Evolutionary conservation across 2,888 invertebrate genomes (phyloP).

Genomic region (Leptarthrus brevirostris): DNA sequence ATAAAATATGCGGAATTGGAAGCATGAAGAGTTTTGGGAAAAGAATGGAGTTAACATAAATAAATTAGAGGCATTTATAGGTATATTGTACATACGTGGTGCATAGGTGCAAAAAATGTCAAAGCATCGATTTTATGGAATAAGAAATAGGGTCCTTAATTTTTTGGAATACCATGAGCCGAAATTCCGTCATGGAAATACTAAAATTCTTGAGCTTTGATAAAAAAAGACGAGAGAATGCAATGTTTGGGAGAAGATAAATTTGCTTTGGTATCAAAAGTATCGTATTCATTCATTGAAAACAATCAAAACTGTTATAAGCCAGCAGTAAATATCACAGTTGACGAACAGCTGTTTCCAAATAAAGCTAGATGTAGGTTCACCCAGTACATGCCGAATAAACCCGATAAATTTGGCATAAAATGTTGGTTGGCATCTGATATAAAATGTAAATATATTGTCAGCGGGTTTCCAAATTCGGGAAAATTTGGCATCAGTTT

Average conservation of each 20-base stretch:
- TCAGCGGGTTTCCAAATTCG: constrained; percentile 56
- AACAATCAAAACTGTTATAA: no score
- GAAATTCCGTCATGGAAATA: no score
- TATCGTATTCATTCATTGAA: constrained; percentile 13
- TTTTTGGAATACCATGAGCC: not conserved
- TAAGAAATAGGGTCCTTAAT: no score
- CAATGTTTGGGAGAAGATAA: constrained; percentile 6
- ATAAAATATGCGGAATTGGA: no score
- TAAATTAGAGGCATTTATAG: not conserved
- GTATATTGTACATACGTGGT: not conserved
- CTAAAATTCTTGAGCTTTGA: constrained; percentile 28
- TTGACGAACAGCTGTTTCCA: constrained; percentile 56
- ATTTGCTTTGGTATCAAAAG: not conserved
- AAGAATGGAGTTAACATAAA: not conserved
- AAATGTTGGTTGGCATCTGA: constrained; percentile 56
- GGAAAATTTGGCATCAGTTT: constrained; percentile 55
- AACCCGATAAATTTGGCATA: no score
- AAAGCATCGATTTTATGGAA: no score
- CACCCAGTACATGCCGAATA: no score
- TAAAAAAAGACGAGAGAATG: not conserved
- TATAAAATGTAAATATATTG: constrained; percentile 54
- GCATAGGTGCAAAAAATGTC: not conserved
- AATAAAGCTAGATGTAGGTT: constrained; percentile 56
- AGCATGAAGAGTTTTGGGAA: no score
- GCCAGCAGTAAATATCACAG: no score